phyloP scores from a whole-genome alignment of 1,140 invertebrate genomes.

The Sipha flava region DNA sequence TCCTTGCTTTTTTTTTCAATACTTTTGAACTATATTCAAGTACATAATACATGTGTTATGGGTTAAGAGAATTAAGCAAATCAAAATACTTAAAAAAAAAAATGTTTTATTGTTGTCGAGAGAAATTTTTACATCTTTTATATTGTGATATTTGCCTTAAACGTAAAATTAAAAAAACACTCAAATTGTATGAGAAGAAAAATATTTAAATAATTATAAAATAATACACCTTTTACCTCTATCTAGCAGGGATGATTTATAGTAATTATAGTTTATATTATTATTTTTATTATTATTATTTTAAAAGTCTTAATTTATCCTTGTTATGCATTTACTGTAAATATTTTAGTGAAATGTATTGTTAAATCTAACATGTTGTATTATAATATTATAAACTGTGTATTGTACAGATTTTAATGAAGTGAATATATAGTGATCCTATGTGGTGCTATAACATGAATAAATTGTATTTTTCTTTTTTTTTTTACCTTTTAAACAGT shows the following conservation, averaged over 20 bases:
- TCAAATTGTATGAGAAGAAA: neutral
- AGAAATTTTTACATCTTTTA: neutral
- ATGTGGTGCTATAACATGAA: conserved; percentile 10
- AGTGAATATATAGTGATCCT: conserved; percentile 10
- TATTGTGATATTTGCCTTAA: neutral
- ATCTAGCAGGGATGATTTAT: conserved; percentile 2
- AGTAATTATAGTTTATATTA: too few species aligned
- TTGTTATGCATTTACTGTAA: conserved; percentile 25
- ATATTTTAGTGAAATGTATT: conserved; percentile 29
- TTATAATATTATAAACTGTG: conserved; percentile 2
- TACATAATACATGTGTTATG: neutral
- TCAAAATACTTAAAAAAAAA: neutral
- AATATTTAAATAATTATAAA: neutral
- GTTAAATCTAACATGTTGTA: conserved; percentile 29
- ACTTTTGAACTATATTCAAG: too few species aligned
- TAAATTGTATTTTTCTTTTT: neutral
- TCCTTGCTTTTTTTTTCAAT: too few species aligned
- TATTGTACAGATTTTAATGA: conserved; percentile 26
- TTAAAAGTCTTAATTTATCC: conserved; percentile 29
- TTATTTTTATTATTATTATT: neutral
- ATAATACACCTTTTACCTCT: neutral
- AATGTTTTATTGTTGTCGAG: neutral
- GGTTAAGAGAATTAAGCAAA: neutral
- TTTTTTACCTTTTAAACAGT: neutral
- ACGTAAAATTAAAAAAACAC: neutral